These are phyloP conservation scores for Dendroctonus valens DNA, from an alignment of 1,140 invertebrate species.

Conservation along the genomic window DNA sequence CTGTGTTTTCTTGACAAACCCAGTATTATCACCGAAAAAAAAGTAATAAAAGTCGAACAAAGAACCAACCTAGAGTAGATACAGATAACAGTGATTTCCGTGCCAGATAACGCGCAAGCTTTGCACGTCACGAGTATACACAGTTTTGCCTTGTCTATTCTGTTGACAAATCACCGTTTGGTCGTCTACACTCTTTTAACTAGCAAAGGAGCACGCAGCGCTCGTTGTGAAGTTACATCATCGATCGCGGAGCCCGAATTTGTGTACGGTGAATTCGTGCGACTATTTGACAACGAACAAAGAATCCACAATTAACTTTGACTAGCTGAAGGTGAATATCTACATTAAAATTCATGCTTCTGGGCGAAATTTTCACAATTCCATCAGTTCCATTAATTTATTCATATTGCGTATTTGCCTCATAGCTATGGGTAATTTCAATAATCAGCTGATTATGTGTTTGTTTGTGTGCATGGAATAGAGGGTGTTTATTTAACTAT, in stretches of 20 bases:
- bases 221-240: conserved; percentile 35
- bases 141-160: conserved; percentile 4
- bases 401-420: no score
- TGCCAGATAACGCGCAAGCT: conserved; percentile 7
- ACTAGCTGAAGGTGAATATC: no score
- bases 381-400: no score
- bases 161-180: neutral
- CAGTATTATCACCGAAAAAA: no score
- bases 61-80: neutral
- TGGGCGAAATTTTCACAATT: no score
- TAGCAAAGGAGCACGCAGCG: neutral
- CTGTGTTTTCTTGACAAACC: no score
- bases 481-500: no score
- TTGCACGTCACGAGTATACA: neutral
- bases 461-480: no score
- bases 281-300: neutral
- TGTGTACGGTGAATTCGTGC: conserved; percentile 11
- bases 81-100: conserved; percentile 1
- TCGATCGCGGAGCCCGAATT: conserved; percentile 37
- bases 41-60: no score
- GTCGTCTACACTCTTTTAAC: neutral
- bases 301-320: conserved; percentile 1
- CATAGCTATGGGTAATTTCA: no score
- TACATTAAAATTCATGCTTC: no score
- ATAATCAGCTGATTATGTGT: no score